Conservation (phyloP, 2,888 invertebrate genomes). For the Thereva nobilitata region DNA sequence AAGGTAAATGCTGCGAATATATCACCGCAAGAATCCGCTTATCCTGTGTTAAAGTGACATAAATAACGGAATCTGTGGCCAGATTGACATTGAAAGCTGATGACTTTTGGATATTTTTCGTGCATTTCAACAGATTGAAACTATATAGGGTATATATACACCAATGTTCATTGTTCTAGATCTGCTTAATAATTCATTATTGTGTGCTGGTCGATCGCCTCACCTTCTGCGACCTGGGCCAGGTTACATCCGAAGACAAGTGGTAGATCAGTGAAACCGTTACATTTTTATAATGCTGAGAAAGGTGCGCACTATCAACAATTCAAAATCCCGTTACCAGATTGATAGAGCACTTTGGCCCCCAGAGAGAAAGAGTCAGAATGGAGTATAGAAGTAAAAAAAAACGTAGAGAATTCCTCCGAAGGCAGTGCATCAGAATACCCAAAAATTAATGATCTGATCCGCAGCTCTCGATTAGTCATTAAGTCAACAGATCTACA, state of each 20-base stretch:
- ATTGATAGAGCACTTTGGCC: slow-evolving; percentile 27
- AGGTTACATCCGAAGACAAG: background rate
- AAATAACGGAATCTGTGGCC: too few relatives aligned
- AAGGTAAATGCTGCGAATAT: slow-evolving; percentile 3
- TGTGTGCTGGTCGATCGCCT: too few relatives aligned
- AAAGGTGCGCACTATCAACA: slow-evolving; percentile 27
- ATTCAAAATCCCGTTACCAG: slow-evolving; percentile 27
- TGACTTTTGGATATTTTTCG: too few relatives aligned
- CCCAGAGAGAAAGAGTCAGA: background rate
- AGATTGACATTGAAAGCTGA: too few relatives aligned
- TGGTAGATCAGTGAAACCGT: slow-evolving; percentile 13
- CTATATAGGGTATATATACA: too few relatives aligned
- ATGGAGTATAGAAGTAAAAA: too few relatives aligned
- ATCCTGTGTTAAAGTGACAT: background rate
- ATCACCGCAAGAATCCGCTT: slow-evolving; percentile 21
- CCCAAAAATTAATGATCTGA: slow-evolving; percentile 34
- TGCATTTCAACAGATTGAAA: too few relatives aligned
- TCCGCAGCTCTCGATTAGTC: slow-evolving; percentile 29
- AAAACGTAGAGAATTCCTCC: too few relatives aligned
- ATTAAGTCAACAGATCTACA: slow-evolving; percentile 36
- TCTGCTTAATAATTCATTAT: background rate
- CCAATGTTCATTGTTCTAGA: too few relatives aligned
- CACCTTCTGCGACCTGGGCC: too few relatives aligned
- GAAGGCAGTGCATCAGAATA: slow-evolving; percentile 1
- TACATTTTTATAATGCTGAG: background rate